These are phyloP conservation scores for Bovichtus diacanthus DNA, from an alignment of 2,797 vertebrate genomes.

Conservation along the genomic window DNA sequence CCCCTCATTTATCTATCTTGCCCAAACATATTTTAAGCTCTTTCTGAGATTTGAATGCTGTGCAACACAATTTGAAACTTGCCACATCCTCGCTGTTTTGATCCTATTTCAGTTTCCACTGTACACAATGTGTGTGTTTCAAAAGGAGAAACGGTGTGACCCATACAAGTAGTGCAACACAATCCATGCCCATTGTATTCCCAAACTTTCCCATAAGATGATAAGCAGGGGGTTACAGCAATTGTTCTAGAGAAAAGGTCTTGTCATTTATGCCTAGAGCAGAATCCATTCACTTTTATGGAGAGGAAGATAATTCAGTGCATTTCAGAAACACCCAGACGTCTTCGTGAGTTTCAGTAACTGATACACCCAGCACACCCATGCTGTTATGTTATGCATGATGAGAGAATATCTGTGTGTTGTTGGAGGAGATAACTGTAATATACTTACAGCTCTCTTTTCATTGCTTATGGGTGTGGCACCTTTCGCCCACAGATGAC, in stretches of 20 bases:
- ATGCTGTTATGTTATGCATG: slow-evolving; percentile 39
- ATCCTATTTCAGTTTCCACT: slow-evolving; percentile 17
- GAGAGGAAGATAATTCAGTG: slow-evolving; percentile 51
- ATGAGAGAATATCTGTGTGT: slow-evolving; percentile 40
- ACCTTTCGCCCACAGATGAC: slow-evolving; percentile 1
- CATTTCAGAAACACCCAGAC: slow-evolving; percentile 67
- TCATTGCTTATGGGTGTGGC: slow-evolving; percentile 37
- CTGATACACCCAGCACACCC: slow-evolving; percentile 71
- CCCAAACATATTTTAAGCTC: no score
- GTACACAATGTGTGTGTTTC: slow-evolving; percentile 18
- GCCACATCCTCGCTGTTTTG: slow-evolving; percentile 11
- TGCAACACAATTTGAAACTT: slow-evolving; percentile 23
- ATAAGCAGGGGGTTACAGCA: slow-evolving; percentile 41
- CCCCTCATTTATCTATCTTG: no score
- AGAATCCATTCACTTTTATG: slow-evolving; percentile 55
- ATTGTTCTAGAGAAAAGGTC: slow-evolving; percentile 65
- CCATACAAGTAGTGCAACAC: slow-evolving; percentile 69
- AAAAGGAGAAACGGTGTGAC: slow-evolving; percentile 52
- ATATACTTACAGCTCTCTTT: slow-evolving; percentile 31
- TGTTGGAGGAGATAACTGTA: slow-evolving; percentile 43
- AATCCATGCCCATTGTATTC: slow-evolving; percentile 68
- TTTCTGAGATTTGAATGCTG: no score
- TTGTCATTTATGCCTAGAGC: slow-evolving; percentile 63
- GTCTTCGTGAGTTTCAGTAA: slow-evolving; percentile 69
- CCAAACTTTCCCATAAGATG: slow-evolving; percentile 56